Evolutionary conservation across 2,113 vertebrate species (phyloP).

Genomic region (Melanotaenia duboulayi): DNA sequence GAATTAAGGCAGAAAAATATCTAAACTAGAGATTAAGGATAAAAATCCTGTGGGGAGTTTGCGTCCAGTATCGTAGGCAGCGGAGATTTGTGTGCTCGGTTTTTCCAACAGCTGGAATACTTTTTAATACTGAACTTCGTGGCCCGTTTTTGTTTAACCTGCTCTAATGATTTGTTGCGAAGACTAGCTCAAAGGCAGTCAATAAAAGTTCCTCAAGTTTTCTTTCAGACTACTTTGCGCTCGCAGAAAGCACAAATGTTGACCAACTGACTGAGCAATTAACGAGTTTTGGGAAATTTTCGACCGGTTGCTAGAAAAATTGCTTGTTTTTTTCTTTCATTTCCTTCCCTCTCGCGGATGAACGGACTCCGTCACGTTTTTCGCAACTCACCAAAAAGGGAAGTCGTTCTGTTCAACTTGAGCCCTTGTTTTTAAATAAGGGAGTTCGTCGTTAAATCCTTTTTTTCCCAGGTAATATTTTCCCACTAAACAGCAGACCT

Average conservation of each 20-base stretch:
- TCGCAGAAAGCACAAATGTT: conserved; percentile 29
- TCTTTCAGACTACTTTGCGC: background rate
- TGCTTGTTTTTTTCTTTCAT: conserved; percentile 11
- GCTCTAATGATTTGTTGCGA: conserved; percentile 30
- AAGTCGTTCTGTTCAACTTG: conserved; percentile 63
- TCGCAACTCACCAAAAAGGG: conserved; percentile 54
- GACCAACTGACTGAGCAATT: conserved; percentile 26
- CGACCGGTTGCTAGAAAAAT: background rate
- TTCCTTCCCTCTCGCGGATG: conserved; percentile 31
- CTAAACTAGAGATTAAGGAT: background rate
- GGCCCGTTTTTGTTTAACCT: conserved; percentile 53
- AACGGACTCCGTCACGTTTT: conserved; percentile 53
- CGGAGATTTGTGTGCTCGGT: conserved; percentile 32
- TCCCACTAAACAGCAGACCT: conserved; percentile 77
- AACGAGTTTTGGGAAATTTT: conserved; percentile 20
- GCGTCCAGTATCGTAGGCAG: conserved; percentile 1
- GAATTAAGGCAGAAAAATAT: conserved; percentile 7
- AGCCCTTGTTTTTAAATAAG: conserved; percentile 30
- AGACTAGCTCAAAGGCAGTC: conserved; percentile 26
- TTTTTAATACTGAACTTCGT: conserved; percentile 58
- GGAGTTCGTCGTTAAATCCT: conserved; percentile 6
- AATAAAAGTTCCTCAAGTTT: conserved; percentile 31
- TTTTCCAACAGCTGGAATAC: conserved; percentile 70
- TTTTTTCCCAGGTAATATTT: conserved; percentile 53
- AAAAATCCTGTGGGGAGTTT: background rate